Conservation (phyloP, 2,888 invertebrate species). For the Xylocampa areola region DNA sequence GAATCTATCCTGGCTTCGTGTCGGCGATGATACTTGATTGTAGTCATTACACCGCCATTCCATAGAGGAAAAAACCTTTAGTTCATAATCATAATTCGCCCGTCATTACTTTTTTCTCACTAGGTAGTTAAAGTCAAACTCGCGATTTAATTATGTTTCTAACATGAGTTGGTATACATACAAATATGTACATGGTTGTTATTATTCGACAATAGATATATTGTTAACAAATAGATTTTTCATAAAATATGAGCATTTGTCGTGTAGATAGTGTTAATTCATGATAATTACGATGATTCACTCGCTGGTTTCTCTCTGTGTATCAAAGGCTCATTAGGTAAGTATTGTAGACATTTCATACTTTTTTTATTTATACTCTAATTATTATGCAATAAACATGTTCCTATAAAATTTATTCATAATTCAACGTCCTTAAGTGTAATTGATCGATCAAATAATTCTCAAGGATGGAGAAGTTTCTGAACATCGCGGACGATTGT, state of each 20-base stretch:
- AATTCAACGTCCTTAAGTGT: constrained; percentile 20
- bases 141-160: too few relatives aligned
- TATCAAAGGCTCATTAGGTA: too few relatives aligned
- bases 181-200: too few relatives aligned
- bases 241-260: too few relatives aligned
- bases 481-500: constrained; percentile 37
- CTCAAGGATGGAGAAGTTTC: constrained; percentile 57
- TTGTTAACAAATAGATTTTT: too few relatives aligned
- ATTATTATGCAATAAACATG: not conserved
- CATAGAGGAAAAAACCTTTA: constrained; percentile 28
- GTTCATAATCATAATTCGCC: constrained; percentile 13
- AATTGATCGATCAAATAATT: constrained; percentile 44
- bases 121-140: not conserved
- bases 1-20: constrained; percentile 27
- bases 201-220: too few relatives aligned
- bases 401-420: not conserved
- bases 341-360: not conserved
- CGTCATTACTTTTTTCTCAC: not conserved
- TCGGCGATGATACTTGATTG: constrained; percentile 31
- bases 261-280: too few relatives aligned
- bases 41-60: constrained; percentile 37
- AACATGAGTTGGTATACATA: not conserved
- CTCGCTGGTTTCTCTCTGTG: not conserved
- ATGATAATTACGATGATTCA: constrained; percentile 14
- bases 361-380: not conserved